Base-by-base conservation (phyloP, 2,888 invertebrate species). In the Agonum fuliginosum region DNA sequence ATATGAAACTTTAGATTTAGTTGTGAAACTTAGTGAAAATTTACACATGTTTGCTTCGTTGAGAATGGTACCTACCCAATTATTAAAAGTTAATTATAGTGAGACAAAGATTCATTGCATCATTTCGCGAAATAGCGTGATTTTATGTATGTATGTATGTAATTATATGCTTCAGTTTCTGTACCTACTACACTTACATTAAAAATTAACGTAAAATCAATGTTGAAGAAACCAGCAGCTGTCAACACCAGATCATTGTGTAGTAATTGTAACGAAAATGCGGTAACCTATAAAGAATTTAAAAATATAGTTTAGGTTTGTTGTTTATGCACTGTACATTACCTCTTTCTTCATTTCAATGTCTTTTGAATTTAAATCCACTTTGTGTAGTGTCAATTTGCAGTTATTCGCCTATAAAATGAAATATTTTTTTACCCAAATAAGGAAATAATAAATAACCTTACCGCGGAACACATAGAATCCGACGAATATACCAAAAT, bases 391-490 rank as follows among this genome's bases (percentile, higher is more conserved):
- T 1, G 77, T 77, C 12, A 77, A 43, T 30, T 77, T 77, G 5
- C 51, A 77, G 27, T 70, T 70, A 58, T 77, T 77, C n/a, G 77
- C 77, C 77, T 77, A 37, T n/a, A 58, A 77, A 12, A 62, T 3
- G 17, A 17, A 46, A 46, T 46, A 46, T 46, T n/a, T n/a, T n/a
- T 10, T 54, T 54, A 22, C 2, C 8, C 6, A 17, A 17, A 62
- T 30, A 17, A 5, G 20, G 10, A 62, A 62, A 62, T 62, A 8
- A 30, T 17, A 62, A 30, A 6, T 17, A 4, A 2, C 51, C 74
- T 79, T 79, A 84, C 84, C 80, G 84, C 83, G 62, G 83, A 82
- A 67, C 84, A 82, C 65, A 83, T 82, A 20, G 81, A 79, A 48
- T 82, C 83, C 0, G 83, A 83, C 10, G 83, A 81, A 79, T 83